These are phyloP conservation scores for Triplophysa siluroides DNA, from an alignment of 2,113 vertebrate genomes.

Conservation along the genomic window DNA sequence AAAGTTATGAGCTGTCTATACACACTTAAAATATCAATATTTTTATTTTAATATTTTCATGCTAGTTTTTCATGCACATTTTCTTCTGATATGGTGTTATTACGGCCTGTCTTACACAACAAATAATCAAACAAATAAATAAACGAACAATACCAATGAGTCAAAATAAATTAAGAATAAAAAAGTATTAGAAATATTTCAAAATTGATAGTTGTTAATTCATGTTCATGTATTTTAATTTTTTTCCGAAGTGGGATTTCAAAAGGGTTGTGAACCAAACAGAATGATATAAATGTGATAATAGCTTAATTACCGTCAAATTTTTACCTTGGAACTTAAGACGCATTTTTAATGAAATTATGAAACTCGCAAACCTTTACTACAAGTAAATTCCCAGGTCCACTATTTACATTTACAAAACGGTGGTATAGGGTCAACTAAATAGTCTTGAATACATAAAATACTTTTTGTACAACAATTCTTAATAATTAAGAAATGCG, in stretches of 20 bases:
- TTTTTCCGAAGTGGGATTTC: neutral
- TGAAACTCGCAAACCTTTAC: neutral
- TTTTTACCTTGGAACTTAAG: neutral
- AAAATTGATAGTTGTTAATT: neutral
- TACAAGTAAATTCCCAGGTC: neutral
- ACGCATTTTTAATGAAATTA: neutral
- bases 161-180: too few relatives aligned
- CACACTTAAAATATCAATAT: neutral
- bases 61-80: too few relatives aligned
- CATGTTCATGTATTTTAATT: neutral
- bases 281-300: neutral
- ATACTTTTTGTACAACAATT: neutral
- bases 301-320: neutral
- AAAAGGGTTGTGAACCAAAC: neutral
- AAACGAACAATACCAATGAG: too few relatives aligned
- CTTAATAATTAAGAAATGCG: constrained; percentile 26
- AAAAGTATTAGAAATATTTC: neutral
- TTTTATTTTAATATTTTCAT: too few relatives aligned
- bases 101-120: too few relatives aligned
- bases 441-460: neutral
- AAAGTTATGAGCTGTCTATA: neutral
- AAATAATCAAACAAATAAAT: too few relatives aligned
- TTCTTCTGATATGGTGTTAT: too few relatives aligned
- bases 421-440: neutral
- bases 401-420: neutral